Conservation (phyloP, 30 jellyfish, hydroid and myxozoan genomes). For the Haliclystus octoradiatus region DNA sequence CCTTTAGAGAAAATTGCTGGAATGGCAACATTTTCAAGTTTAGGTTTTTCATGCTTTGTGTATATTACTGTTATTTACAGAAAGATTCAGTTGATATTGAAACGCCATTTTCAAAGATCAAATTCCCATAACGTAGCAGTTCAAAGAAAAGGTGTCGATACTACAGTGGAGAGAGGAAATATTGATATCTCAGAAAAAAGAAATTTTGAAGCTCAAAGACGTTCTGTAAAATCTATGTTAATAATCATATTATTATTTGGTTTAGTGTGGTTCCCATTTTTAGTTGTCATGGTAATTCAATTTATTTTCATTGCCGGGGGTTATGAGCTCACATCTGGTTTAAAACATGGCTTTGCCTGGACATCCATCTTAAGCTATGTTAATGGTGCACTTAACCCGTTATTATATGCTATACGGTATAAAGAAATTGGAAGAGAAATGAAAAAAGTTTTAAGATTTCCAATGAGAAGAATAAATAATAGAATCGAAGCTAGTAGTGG, state of each 20-base stretch:
- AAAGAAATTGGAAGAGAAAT: constrained; percentile 29
- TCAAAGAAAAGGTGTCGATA: not conserved
- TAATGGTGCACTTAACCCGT: constrained; percentile 50
- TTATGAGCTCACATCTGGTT: constrained; percentile 7
- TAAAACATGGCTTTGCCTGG: constrained; percentile 38
- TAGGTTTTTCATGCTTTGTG: constrained; percentile 18
- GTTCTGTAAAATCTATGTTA: constrained; percentile 21
- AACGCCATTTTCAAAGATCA: constrained; percentile 2
- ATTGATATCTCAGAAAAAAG: not conserved
- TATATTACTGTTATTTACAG: constrained; percentile 15
- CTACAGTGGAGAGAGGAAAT: not conserved
- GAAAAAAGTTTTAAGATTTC: not conserved
- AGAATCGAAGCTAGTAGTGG: too few species aligned
- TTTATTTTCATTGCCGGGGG: constrained; percentile 15
- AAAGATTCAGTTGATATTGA: constrained; percentile 8
- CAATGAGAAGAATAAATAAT: too few species aligned
- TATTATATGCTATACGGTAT: constrained; percentile 36
- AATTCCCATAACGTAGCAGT: not conserved
- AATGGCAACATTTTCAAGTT: constrained; percentile 24
- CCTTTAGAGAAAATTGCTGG: constrained; percentile 4
- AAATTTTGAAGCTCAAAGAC: constrained; percentile 8
- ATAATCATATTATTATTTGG: constrained; percentile 20
- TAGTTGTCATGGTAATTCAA: constrained; percentile 15
- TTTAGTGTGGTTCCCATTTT: constrained; percentile 49
- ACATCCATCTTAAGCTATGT: constrained; percentile 43